These are phyloP conservation scores for Vanessa atalanta DNA, from an alignment of 1,140 invertebrate species.

Conservation along the genomic window DNA sequence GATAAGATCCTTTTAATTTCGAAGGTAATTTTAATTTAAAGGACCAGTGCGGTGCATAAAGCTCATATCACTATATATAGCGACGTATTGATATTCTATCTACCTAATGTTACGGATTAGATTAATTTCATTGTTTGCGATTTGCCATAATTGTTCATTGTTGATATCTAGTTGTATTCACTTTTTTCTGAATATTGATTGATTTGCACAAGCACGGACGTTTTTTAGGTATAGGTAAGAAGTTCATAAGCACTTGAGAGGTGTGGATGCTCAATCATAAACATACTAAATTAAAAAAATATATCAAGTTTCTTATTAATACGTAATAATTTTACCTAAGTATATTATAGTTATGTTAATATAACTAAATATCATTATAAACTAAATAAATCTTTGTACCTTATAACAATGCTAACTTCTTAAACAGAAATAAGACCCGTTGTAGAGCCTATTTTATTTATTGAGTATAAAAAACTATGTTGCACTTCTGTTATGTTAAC, in stretches of 20 bases:
- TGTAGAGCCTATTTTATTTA: constrained; percentile 30
- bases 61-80: constrained; percentile 64
- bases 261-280: constrained; percentile 71
- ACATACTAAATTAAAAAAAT: constrained; percentile 23
- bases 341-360: constrained; percentile 35
- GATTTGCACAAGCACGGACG: constrained; percentile 71
- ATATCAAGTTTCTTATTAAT: constrained; percentile 37
- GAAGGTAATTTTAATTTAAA: constrained; percentile 30
- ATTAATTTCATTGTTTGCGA: constrained; percentile 63
- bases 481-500: constrained; percentile 48
- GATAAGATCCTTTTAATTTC: constrained; percentile 18
- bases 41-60: constrained; percentile 53
- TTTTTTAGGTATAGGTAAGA: constrained; percentile 59
- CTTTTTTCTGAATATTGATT: constrained; percentile 51
- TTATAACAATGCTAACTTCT: neutral
- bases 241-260: constrained; percentile 53
- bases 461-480: constrained; percentile 37
- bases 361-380: constrained; percentile 20
- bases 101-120: constrained; percentile 63
- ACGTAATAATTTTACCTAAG: constrained; percentile 38
- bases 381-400: neutral
- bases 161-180: constrained; percentile 69
- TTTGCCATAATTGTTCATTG: constrained; percentile 77
- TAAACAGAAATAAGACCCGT: neutral
- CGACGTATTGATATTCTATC: constrained; percentile 56